Conservation (phyloP, 2,888 invertebrate genomes). For the Rhorus exstirpatorius region DNA sequence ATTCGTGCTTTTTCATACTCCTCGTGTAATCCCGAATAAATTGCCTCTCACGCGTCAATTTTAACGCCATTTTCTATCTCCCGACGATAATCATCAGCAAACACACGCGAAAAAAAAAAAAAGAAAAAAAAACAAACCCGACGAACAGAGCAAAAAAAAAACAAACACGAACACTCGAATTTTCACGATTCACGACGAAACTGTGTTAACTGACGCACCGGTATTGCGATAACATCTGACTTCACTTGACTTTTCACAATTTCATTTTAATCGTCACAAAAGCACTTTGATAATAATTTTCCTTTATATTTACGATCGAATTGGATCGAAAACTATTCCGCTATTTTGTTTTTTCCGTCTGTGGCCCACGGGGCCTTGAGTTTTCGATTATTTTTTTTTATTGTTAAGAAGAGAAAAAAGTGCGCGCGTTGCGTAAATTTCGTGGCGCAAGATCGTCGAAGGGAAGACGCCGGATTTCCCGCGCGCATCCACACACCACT, state of each 20-base stretch:
- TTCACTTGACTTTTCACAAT: too few species aligned
- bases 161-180: conserved; percentile 5
- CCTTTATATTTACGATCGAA: background rate
- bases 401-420: too few species aligned
- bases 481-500: conserved; percentile 60
- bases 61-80: background rate
- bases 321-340: conserved; percentile 1
- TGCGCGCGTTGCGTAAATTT: too few species aligned
- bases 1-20: conserved; percentile 51
- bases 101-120: background rate
- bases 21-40: conserved; percentile 10
- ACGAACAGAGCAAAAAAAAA: background rate
- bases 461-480: background rate
- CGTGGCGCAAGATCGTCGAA: too few species aligned
- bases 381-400: too few species aligned
- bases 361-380: background rate
- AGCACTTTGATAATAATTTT: too few species aligned
- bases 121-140: background rate
- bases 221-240: too few species aligned
- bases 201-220: too few species aligned
- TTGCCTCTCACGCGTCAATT: conserved; percentile 14
- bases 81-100: background rate
- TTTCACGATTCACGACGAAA: background rate
- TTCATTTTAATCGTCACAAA: background rate
- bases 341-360: conserved; percentile 34